These are phyloP conservation scores for Palythoa grandis DNA, from an alignment of 92 coral and sea anemone genomes.

Conservation along the genomic window DNA sequence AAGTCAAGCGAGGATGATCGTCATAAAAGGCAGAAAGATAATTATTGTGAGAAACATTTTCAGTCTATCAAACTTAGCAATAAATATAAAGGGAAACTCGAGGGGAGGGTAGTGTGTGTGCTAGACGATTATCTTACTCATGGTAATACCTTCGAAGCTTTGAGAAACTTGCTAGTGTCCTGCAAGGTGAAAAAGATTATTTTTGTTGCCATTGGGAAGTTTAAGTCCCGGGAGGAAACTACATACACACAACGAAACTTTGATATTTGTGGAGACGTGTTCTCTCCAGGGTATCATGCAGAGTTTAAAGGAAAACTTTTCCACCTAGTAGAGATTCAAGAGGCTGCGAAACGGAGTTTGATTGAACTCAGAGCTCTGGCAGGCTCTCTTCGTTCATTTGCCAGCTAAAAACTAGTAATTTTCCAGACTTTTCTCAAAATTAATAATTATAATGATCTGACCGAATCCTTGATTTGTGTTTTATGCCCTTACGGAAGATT, in stretches of 20 bases:
- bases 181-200: constrained; percentile 50
- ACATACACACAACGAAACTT: constrained; percentile 2
- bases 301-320: not conserved
- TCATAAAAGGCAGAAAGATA: not conserved
- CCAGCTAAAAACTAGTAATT: too few relatives aligned
- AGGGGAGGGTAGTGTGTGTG: constrained; percentile 59
- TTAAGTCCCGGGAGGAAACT: not conserved
- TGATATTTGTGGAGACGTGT: constrained; percentile 37
- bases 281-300: constrained; percentile 23
- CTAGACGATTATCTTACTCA: constrained; percentile 47
- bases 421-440: too few relatives aligned
- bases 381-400: not conserved
- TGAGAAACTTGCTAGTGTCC: constrained; percentile 47
- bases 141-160: constrained; percentile 48
- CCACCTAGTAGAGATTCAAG: not conserved
- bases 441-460: too few relatives aligned
- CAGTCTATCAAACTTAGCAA: constrained; percentile 36
- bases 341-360: constrained; percentile 47
- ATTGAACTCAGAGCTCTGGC: constrained; percentile 39
- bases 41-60: constrained; percentile 58
- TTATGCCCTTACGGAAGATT: too few relatives aligned
- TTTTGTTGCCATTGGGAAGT: constrained; percentile 62
- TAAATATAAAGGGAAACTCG: constrained; percentile 32
- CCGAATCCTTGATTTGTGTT: too few relatives aligned
- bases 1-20: constrained; percentile 39